These are phyloP conservation scores for Drosophila athabasca DNA, from an alignment of 1,140 invertebrate species.

Conservation along the genomic window DNA sequence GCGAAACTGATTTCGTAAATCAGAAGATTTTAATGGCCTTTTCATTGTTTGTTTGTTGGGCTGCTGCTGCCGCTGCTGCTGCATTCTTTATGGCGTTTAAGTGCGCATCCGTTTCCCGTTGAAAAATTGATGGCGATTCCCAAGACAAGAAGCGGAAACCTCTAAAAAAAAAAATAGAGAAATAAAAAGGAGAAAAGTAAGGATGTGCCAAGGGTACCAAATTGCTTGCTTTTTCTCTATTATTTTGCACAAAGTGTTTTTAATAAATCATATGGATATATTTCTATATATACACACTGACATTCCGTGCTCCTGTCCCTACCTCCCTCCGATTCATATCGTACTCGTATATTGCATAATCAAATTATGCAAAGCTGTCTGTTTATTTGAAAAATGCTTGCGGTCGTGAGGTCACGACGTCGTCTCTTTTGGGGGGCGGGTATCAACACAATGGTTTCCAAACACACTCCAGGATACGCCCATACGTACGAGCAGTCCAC, in stretches of 20 bases:
- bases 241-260: background rate
- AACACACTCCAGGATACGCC: too few species aligned
- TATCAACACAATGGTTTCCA: constrained; percentile 3
- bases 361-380: constrained; percentile 42
- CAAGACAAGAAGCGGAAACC: background rate
- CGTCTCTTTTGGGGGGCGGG: too few species aligned
- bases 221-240: background rate
- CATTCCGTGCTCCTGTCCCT: too few species aligned
- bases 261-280: constrained; percentile 4
- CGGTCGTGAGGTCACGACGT: constrained; percentile 3
- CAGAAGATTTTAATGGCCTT: constrained; percentile 16
- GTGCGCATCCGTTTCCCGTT: constrained; percentile 20
- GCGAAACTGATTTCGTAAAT: constrained; percentile 17
- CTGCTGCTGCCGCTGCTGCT: background rate
- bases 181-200: background rate
- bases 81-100: constrained; percentile 16
- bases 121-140: constrained; percentile 10
- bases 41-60: constrained; percentile 21
- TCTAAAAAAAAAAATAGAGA: background rate
- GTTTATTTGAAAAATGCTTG: constrained; percentile 33
- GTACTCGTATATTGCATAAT: constrained; percentile 18
- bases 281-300: background rate
- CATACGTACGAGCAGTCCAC: too few species aligned
- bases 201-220: background rate
- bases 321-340: background rate